Percentiles rank a stretch among this genome's conserved stretches.
Conservation (phyloP, 2,888 invertebrate species). For the Diploptera punctata region DNA sequence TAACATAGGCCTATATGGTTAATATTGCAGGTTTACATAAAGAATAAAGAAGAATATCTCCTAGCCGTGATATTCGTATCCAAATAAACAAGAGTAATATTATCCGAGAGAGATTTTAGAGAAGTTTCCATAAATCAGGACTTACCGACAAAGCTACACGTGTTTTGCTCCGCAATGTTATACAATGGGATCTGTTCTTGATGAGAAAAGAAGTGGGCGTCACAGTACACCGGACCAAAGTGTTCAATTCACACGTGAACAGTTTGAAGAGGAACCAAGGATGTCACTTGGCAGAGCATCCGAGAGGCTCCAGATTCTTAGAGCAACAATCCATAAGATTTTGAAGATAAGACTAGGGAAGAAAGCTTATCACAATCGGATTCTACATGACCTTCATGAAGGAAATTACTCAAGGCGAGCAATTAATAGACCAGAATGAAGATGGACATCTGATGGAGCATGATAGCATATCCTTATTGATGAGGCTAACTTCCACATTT, state of each 20-base stretch:
- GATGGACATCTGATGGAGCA: slow-evolving; percentile 3
- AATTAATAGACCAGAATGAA: not conserved
- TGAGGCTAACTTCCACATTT: not conserved
- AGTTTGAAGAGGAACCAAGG: not conserved
- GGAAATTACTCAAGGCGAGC: slow-evolving; percentile 3
- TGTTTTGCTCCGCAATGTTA: not conserved
- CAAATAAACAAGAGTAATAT: not conserved
- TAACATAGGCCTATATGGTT: not conserved
- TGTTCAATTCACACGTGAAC: not conserved
- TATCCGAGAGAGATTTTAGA: too few species aligned
- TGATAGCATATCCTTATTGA: not conserved
- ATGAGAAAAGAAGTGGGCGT: slow-evolving; percentile 1
- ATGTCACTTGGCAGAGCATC: not conserved
- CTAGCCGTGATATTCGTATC: not conserved
- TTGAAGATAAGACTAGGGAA: not conserved
- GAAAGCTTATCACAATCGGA: slow-evolving; percentile 1
- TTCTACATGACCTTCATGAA: not conserved
- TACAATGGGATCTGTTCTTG: not conserved
- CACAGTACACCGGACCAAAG: not conserved
- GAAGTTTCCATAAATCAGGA: not conserved
- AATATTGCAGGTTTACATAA: not conserved
- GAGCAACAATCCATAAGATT: not conserved
- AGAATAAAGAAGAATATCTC: too few species aligned
- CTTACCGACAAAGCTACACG: not conserved
- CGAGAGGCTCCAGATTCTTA: too few species aligned